Evolutionary conservation across 2,113 vertebrate genomes (phyloP).

Genomic region (Rhynchomys soricoides): DNA sequence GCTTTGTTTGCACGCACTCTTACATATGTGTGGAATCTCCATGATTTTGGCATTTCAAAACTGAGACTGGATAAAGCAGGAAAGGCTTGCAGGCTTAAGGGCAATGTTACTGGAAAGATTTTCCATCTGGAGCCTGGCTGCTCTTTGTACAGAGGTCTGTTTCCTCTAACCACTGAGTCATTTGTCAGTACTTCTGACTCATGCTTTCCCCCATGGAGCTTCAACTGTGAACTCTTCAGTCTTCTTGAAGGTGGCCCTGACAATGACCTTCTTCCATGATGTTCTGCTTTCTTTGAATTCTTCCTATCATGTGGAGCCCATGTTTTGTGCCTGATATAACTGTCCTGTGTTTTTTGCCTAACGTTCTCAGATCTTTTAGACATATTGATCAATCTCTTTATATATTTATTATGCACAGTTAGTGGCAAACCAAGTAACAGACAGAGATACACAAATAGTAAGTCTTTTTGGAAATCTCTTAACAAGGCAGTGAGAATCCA

Average conservation of each 20-base stretch:
- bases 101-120: neutral
- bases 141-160: neutral
- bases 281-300: neutral
- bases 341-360: neutral
- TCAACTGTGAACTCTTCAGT: rapidly evolving
- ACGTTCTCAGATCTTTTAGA: neutral
- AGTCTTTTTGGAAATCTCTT: neutral
- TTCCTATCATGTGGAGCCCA: neutral
- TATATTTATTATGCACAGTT: neutral
- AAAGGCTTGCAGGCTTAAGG: neutral
- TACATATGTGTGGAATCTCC: neutral
- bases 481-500: neutral
- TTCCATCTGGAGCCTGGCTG: neutral
- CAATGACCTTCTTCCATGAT: too few species aligned
- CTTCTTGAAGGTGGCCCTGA: neutral
- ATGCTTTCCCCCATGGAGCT: neutral
- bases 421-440: neutral
- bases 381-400: neutral
- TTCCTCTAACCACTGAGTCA: neutral
- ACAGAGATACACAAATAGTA: neutral
- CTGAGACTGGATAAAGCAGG: neutral
- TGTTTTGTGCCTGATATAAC: neutral
- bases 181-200: neutral
- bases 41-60: neutral
- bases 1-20: neutral